Evolutionary conservation across 2,113 vertebrate species (phyloP).

Genomic region (Leucopsar rothschildi): DNA sequence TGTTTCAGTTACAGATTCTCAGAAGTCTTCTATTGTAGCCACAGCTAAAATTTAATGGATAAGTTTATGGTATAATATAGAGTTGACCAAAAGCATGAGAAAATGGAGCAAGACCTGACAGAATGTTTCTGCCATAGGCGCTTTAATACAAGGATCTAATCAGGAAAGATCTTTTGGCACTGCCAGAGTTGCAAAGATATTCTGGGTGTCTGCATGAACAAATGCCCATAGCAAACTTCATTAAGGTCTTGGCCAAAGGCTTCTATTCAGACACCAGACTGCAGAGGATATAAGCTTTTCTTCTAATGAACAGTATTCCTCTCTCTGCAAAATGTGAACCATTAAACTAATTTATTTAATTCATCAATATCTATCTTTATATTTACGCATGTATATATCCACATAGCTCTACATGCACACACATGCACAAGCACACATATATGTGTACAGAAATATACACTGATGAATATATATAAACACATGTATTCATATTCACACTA

Average conservation of each 20-base stretch:
- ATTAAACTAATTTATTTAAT: background rate
- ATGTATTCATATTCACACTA: rapidly evolving
- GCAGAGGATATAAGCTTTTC: background rate
- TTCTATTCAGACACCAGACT: background rate
- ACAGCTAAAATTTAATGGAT: background rate
- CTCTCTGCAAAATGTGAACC: background rate
- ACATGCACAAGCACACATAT: rapidly evolving
- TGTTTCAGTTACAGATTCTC: background rate
- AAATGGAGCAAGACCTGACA: background rate
- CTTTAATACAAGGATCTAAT: background rate
- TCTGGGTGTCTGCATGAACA: background rate
- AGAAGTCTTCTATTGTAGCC: background rate
- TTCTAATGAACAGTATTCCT: background rate
- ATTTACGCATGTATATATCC: too few relatives aligned
- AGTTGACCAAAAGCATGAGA: background rate
- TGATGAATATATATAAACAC: background rate
- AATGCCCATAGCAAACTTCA: background rate
- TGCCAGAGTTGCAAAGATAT: background rate
- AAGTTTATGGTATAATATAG: background rate
- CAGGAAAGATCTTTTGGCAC: background rate
- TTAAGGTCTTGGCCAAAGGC: background rate
- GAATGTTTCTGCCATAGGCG: background rate
- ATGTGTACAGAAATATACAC: too few relatives aligned
- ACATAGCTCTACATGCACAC: background rate
- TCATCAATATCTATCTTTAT: background rate